Conservation (phyloP, 1,140 invertebrate genomes). For the Odontomachus brunneus region DNA sequence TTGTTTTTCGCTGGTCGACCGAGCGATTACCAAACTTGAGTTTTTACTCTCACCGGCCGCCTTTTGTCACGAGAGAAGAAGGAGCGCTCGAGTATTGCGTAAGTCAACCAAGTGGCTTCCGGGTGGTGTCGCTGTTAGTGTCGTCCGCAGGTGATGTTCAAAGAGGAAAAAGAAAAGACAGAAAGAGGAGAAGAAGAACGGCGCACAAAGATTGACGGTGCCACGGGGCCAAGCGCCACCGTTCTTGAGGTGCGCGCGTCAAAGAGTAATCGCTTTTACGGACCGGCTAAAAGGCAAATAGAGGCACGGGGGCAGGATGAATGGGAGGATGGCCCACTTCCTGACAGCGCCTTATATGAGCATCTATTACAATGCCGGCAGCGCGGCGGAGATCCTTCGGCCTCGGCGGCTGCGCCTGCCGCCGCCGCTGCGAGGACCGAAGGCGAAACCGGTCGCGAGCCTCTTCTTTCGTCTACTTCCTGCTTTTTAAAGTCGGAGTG, state of each 20-base stretch:
- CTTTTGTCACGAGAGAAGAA: conserved; percentile 6
- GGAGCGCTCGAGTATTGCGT: not conserved
- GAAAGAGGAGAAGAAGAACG: not conserved
- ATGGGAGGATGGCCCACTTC: conserved; percentile 57
- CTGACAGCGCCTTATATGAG: conserved; percentile 56
- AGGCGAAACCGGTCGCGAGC: conserved; percentile 56
- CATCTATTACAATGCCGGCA: conserved; percentile 60
- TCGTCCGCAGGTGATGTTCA: conserved; percentile 10
- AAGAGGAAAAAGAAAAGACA: not conserved
- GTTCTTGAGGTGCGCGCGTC: not conserved
- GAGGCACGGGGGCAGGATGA: conserved; percentile 45
- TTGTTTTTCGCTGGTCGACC: not conserved
- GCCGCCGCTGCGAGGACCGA: conserved; percentile 29
- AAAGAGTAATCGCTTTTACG: conserved; percentile 39
- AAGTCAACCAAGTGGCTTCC: not conserved
- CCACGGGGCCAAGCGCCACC: not conserved
- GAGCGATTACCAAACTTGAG: conserved; percentile 4
- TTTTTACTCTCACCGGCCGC: not conserved
- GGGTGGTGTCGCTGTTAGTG: conserved; percentile 12
- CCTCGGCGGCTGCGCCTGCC: not conserved
- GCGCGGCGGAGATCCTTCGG: conserved; percentile 25
- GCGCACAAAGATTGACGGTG: conserved; percentile 14
- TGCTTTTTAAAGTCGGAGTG: conserved; percentile 56
- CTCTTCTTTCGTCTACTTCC: conserved; percentile 61
- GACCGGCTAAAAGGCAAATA: conserved; percentile 51